Evolutionary conservation across 1,140 invertebrate genomes (phyloP).

Genomic region (Galendromus occidentalis): DNA sequence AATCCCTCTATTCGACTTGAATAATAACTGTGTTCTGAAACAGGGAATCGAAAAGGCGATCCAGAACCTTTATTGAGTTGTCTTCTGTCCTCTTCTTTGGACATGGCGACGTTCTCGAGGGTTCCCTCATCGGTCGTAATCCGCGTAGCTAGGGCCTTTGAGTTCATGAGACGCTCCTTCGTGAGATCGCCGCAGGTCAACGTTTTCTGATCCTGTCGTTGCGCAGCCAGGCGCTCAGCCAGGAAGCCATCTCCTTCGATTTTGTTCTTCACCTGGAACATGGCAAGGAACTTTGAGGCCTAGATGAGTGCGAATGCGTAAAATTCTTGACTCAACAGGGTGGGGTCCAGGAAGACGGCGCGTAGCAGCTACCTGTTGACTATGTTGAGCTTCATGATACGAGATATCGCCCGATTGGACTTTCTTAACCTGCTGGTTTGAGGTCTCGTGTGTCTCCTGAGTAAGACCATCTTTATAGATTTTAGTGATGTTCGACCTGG

Average conservation of each 20-base stretch:
- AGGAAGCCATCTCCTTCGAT: constrained; percentile 51
- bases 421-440: constrained; percentile 51
- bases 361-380: neutral
- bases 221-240: constrained; percentile 48
- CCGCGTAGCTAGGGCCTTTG: neutral
- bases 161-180: neutral
- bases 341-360: no score
- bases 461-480: constrained; percentile 59
- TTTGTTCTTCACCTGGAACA: constrained; percentile 36
- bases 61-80: constrained; percentile 37
- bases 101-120: constrained; percentile 42
- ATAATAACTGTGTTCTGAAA: constrained; percentile 53
- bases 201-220: constrained; percentile 30
- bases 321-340: neutral
- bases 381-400: constrained; percentile 42
- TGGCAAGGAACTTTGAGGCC: constrained; percentile 24
- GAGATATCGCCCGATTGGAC: constrained; percentile 54
- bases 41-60: constrained; percentile 48
- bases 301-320: neutral
- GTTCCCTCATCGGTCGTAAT: neutral
- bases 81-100: constrained; percentile 58
- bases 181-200: constrained; percentile 10
- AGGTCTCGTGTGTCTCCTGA: constrained; percentile 47
- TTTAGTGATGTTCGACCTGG: constrained; percentile 1
- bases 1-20: constrained; percentile 37